A percentile compares a stretch with the other conserved stretches of the same genome.
Conservation (phyloP, 2,888 invertebrate genomes). For the Maniola hyperantus region DNA sequence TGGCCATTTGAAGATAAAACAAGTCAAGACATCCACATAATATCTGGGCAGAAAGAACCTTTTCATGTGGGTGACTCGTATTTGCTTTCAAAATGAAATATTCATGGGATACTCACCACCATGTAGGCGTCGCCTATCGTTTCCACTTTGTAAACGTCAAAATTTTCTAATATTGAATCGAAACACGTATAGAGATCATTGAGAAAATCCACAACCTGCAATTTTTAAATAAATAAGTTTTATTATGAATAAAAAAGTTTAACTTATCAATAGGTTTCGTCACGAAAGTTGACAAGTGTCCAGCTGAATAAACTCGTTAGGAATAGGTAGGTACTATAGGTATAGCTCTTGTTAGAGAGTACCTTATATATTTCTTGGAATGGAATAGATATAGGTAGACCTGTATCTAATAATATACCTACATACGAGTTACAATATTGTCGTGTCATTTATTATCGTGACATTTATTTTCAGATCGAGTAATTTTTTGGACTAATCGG, state of each 20-base stretch:
- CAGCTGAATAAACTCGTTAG: too few species aligned
- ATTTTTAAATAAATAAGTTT: neutral
- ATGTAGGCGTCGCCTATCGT: conserved; percentile 96
- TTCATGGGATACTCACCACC: conserved; percentile 85
- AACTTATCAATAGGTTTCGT: neutral
- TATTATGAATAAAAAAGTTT: neutral
- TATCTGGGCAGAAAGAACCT: neutral
- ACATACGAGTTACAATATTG: too few species aligned
- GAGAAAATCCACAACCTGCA: conserved; percentile 94
- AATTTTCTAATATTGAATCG: conserved; percentile 96
- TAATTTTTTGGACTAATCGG: too few species aligned
- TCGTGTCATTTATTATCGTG: too few species aligned
- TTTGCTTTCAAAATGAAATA: neutral
- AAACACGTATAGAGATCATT: conserved; percentile 98
- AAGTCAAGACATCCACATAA: conserved; percentile 7
- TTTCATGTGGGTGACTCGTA: conserved; percentile 10
- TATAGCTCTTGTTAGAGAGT: too few species aligned
- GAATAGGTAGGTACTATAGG: too few species aligned
- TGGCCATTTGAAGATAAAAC: neutral
- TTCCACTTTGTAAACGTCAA: conserved; percentile 97
- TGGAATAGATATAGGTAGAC: too few species aligned
- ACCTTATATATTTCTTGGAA: too few species aligned
- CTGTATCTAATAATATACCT: too few species aligned
- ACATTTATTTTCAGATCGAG: too few species aligned
- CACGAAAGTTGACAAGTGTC: too few species aligned